A percentile compares a stretch with the other conserved stretches of the same genome.
phyloP scores from a whole-genome alignment of 1,140 invertebrate genomes.

The Agrypnia vestita region DNA sequence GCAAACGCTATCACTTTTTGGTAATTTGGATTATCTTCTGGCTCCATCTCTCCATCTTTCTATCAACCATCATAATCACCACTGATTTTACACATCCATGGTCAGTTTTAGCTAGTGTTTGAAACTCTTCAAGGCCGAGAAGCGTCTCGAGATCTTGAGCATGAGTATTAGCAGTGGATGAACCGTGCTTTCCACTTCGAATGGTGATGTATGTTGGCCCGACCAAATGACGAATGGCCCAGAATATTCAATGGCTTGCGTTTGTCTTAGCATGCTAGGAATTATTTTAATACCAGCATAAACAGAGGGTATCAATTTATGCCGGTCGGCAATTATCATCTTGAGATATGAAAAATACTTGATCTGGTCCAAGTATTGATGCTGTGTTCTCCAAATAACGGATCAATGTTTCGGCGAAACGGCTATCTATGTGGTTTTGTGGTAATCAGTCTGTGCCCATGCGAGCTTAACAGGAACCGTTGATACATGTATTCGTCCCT shows the following conservation, averaged over 20 bases:
- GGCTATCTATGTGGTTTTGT: too few relatives aligned
- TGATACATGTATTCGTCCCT: slow-evolving; percentile 44
- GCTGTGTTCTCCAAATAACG: slow-evolving; percentile 62
- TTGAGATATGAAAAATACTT: too few relatives aligned
- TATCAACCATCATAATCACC: too few relatives aligned
- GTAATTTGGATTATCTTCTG: too few relatives aligned
- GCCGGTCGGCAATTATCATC: too few relatives aligned
- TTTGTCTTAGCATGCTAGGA: slow-evolving; percentile 50
- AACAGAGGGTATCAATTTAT: too few relatives aligned
- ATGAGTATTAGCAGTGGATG: slow-evolving; percentile 56
- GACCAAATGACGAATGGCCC: too few relatives aligned
- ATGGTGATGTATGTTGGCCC: slow-evolving; percentile 66
- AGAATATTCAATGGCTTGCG: slow-evolving; percentile 64
- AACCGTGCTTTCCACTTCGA: slow-evolving; percentile 63
- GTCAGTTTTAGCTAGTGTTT: too few relatives aligned
- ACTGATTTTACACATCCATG: too few relatives aligned
- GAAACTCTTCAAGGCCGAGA: slow-evolving; percentile 60
- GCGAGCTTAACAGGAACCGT: slow-evolving; percentile 64
- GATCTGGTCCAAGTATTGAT: background rate
- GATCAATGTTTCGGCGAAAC: slow-evolving; percentile 62
- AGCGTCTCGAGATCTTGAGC: slow-evolving; percentile 61
- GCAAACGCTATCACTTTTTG: too few relatives aligned
- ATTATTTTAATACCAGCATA: too few relatives aligned
- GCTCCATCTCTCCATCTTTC: too few relatives aligned
- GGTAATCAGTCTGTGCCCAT: slow-evolving; percentile 62